Conservation (phyloP, 2,888 invertebrate genomes). For the Pterostichus madidus region DNA sequence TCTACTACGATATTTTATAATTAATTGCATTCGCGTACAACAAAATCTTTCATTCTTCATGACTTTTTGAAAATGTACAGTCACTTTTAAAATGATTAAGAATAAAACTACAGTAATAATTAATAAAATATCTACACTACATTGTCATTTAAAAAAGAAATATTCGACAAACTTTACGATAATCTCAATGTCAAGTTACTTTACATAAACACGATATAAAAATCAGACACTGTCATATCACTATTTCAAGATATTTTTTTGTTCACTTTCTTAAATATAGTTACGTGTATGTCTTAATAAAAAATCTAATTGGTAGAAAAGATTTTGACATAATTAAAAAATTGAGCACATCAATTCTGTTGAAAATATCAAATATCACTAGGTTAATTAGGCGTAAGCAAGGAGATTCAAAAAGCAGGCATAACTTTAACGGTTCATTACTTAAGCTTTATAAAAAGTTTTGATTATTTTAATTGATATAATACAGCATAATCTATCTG, state of each 20-base stretch:
- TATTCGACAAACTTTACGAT: conserved; percentile 30
- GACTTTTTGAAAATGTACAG: conserved; percentile 54
- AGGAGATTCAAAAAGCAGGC: conserved; percentile 18
- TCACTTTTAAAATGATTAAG: conserved; percentile 56
- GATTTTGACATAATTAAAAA: conserved; percentile 38
- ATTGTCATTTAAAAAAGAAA: conserved; percentile 38
- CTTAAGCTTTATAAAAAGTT: conserved; percentile 11
- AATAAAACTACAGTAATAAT: conserved; percentile 43
- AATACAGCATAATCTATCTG: neutral
- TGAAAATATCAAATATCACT: conserved; percentile 13
- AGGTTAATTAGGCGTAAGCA: conserved; percentile 16
- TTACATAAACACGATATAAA: conserved; percentile 55
- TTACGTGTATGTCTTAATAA: conserved; percentile 40
- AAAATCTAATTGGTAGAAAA: conserved; percentile 33
- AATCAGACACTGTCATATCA: conserved; percentile 54
- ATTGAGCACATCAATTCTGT: conserved; percentile 36
- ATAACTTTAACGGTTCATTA: neutral
- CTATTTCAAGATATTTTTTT: conserved; percentile 36
- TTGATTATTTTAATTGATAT: conserved; percentile 14
- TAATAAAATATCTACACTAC: conserved; percentile 59
- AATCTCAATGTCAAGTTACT: conserved; percentile 36
- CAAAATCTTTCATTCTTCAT: conserved; percentile 43
- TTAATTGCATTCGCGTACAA: conserved; percentile 40
- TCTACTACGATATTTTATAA: conserved; percentile 54
- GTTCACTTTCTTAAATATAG: conserved; percentile 36